Evolutionary conservation across 1,140 invertebrate species (phyloP).

Genomic region (Camponotus vicinus): DNA sequence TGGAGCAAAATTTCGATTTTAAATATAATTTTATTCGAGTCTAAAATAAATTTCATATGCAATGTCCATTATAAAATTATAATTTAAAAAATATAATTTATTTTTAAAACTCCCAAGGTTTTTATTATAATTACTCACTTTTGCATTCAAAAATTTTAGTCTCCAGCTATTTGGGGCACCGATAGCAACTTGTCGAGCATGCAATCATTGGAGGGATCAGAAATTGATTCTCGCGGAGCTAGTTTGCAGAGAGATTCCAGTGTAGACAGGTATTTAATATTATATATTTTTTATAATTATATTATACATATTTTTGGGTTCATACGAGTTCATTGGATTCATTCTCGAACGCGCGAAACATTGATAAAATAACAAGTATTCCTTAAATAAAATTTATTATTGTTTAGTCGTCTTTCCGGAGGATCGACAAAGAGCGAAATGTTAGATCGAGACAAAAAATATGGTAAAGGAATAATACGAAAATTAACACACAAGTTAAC

Average conservation of each 20-base stretch:
- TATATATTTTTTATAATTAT: no score
- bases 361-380: neutral
- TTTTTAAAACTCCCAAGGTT: neutral
- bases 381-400: constrained; percentile 7
- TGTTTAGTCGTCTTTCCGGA: constrained; percentile 90
- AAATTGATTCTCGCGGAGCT: constrained; percentile 85
- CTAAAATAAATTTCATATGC: neutral
- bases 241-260: constrained; percentile 89
- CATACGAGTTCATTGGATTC: no score
- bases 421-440: constrained; percentile 95
- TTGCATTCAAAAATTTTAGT: constrained; percentile 66
- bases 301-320: neutral
- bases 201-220: constrained; percentile 90
- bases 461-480: constrained; percentile 93
- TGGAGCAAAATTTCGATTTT: neutral
- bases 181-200: constrained; percentile 93
- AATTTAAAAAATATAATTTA: neutral
- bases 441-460: constrained; percentile 90
- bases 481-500: constrained; percentile 93
- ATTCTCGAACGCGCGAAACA: neutral
- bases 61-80: neutral
- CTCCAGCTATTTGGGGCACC: constrained; percentile 86
- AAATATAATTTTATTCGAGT: neutral
- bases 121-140: constrained; percentile 83
- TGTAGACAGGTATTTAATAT: constrained; percentile 89